Evolutionary conservation across 2,113 vertebrate genomes (phyloP).

Genomic region (Mus pahari): DNA sequence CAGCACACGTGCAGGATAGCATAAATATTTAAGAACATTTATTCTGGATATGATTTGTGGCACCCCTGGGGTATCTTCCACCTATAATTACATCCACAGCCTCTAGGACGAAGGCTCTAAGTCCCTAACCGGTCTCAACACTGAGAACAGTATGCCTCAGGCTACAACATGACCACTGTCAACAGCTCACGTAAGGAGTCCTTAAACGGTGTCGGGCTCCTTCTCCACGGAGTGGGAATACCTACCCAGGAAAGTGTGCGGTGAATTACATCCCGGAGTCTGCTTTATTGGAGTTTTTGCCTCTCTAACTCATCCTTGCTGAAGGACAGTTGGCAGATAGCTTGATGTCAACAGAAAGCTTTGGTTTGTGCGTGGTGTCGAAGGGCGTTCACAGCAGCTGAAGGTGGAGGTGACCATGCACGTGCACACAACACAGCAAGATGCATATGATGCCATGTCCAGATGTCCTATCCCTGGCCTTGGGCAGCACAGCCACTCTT

Average conservation of each 20-base stretch:
- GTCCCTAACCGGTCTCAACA: neutral
- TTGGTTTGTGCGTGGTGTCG: neutral
- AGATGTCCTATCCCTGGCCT: neutral
- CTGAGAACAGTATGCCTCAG: neutral
- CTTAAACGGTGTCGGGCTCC: neutral
- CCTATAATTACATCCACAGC: neutral
- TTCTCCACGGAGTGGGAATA: neutral
- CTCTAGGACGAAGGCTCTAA: neutral
- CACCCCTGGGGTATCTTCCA: neutral
- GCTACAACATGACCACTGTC: neutral
- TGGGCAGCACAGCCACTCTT: rapidly evolving
- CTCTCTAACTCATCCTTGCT: neutral
- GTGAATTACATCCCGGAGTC: rapidly evolving
- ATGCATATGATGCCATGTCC: rapidly evolving
- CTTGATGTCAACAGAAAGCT: rapidly evolving
- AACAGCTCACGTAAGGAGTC: neutral
- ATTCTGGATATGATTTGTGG: neutral
- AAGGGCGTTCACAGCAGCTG: no score
- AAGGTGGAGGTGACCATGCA: rapidly evolving
- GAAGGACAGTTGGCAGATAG: neutral
- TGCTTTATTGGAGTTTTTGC: rapidly evolving
- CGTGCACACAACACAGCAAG: neutral
- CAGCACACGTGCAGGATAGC: neutral
- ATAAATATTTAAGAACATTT: neutral
- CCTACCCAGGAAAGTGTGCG: rapidly evolving